Conservation (phyloP, 2,797 vertebrate species). For the Sus cebifrons region DNA sequence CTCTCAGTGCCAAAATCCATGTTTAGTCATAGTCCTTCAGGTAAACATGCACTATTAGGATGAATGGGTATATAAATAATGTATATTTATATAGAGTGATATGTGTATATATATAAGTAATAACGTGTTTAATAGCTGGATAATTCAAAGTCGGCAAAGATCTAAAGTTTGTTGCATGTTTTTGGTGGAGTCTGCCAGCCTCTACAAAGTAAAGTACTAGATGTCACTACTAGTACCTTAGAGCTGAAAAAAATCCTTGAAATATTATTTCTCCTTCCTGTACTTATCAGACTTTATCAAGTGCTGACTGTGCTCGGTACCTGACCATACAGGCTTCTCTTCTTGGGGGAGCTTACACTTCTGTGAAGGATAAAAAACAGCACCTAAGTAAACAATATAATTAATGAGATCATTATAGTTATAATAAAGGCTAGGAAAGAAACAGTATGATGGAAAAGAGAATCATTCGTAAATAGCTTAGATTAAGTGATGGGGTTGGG, state of each 20-base stretch:
- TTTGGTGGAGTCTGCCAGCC: neutral
- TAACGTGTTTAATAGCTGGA: neutral
- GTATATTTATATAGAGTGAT: no score
- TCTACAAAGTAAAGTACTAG: neutral
- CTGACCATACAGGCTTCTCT: neutral
- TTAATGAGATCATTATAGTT: neutral
- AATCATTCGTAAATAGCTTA: neutral
- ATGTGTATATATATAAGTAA: neutral
- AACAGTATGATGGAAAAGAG: neutral
- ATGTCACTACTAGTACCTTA: neutral
- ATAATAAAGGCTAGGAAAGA: neutral
- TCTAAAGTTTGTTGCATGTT: neutral
- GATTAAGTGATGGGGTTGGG: neutral
- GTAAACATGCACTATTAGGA: neutral
- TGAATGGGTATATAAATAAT: neutral
- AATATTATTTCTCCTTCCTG: neutral
- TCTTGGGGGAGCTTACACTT: neutral
- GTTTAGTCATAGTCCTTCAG: neutral
- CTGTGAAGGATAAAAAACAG: neutral
- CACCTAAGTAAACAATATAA: neutral
- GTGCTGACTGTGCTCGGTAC: neutral
- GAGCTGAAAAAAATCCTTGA: constrained; percentile 8
- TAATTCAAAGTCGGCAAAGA: neutral
- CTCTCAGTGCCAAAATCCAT: neutral
- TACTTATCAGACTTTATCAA: neutral